These are phyloP conservation scores for Caloenas nicobarica DNA, from an alignment of 2,113 vertebrate genomes.

Conservation along the genomic window DNA sequence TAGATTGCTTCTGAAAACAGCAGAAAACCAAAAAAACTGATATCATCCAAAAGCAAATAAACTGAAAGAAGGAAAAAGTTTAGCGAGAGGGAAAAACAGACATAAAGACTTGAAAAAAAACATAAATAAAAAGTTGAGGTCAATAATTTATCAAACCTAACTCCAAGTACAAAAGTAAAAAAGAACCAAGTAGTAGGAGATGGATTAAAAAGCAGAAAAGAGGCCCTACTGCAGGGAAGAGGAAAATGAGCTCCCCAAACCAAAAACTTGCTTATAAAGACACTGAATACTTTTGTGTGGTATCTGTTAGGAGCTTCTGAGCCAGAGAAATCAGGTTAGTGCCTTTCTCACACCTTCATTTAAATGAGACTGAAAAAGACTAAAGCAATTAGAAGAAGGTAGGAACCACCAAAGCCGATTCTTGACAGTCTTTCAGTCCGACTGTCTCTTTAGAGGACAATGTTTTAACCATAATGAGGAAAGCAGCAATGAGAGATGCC, in stretches of 20 bases:
- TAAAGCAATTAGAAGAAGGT: background rate
- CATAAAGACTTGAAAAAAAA: background rate
- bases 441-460: background rate
- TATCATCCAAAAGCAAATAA: slow-evolving; percentile 46
- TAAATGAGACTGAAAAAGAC: background rate
- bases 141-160: slow-evolving; percentile 48
- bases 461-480: background rate
- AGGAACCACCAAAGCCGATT: background rate
- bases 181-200: background rate
- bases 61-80: slow-evolving; percentile 18
- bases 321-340: background rate
- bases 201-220: background rate
- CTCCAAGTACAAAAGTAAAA: slow-evolving; percentile 7
- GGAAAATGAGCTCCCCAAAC: background rate
- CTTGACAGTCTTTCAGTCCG: background rate
- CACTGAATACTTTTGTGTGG: background rate
- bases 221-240: background rate
- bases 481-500: background rate
- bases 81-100: slow-evolving; percentile 15
- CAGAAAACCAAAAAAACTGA: slow-evolving; percentile 42
- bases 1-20: slow-evolving; percentile 43
- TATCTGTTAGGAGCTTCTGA: background rate
- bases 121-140: background rate
- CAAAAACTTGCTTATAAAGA: background rate
- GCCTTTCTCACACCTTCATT: background rate